Percentiles rank a stretch among this genome's conserved stretches.
phyloP scores from a whole-genome alignment of 2,888 invertebrate species.

The Brachyopa scutellaris region DNA sequence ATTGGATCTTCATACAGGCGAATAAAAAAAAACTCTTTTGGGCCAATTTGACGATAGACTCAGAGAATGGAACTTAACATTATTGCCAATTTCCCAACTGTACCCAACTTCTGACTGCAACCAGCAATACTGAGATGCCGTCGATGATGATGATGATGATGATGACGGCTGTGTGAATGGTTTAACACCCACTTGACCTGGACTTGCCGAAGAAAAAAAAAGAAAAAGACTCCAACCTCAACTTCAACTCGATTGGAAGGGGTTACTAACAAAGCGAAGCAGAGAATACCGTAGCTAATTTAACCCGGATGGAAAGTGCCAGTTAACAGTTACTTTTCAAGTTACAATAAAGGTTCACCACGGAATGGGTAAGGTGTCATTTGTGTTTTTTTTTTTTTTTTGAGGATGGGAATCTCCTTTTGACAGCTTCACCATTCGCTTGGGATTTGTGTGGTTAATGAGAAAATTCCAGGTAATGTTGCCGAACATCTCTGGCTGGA shows the following conservation, averaged over 20 bases:
- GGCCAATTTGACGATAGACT: slow-evolving; percentile 55
- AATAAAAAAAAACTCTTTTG: slow-evolving; percentile 38
- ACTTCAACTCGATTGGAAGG: slow-evolving; percentile 1
- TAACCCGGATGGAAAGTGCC: slow-evolving; percentile 53
- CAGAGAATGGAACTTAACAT: slow-evolving; percentile 16
- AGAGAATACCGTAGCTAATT: slow-evolving; percentile 53
- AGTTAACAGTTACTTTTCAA: slow-evolving; percentile 49
- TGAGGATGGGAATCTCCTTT: slow-evolving; percentile 36
- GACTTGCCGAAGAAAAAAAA: slow-evolving; percentile 49
- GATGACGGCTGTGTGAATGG: slow-evolving; percentile 69
- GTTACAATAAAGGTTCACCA: slow-evolving; percentile 28
- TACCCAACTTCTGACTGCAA: slow-evolving; percentile 9
- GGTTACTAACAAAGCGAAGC: slow-evolving; percentile 44
- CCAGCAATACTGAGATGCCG: slow-evolving; percentile 1
- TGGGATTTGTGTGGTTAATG: slow-evolving; percentile 41
- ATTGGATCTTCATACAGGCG: slow-evolving; percentile 57
- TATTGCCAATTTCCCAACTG: slow-evolving; percentile 16
- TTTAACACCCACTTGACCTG: slow-evolving; percentile 71
- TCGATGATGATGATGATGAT: slow-evolving; percentile 40
- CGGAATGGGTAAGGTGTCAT: slow-evolving; percentile 47
- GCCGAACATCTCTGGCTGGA: slow-evolving; percentile 5
- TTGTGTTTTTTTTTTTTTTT: no score
- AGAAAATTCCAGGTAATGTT: slow-evolving; percentile 53
- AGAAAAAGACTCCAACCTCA: slow-evolving; percentile 20
- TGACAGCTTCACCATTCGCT: slow-evolving; percentile 13